Evolutionary conservation across 2,888 invertebrate genomes (phyloP), one percentile per base, ranked within the genome.

Genomic region (Microplitis manilae): DNA sequence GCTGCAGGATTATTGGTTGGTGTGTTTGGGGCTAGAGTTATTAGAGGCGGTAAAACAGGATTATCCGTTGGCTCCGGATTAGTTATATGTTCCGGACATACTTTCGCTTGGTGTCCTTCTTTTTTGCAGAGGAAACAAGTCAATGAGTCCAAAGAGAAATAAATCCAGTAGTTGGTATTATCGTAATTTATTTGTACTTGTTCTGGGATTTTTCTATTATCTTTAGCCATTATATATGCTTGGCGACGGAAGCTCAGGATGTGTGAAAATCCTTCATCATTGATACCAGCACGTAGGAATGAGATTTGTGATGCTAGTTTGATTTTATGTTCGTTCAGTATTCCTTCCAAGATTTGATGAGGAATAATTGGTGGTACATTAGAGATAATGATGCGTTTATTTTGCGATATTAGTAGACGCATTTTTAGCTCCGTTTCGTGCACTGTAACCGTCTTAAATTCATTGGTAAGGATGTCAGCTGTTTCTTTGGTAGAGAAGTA

Each of bases 151-250:
- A 5, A 38, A 20, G 64, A 64, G 20, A 64, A 20, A 20, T 64
- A 64, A 64, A 64, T 64, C 64, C 20, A 38, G 20, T 64, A 64
- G 20, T 64, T 64, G 6, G 64, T 20, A 30, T 64, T 64, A 38
- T 17, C 9, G 65, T 6, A 65, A 7, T 65, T 65, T 1, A 65
- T 65, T 1, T 7, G 30, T 7, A 65, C 30, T 20, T 30, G 65
- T 4, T 65, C 30, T 1, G 65, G 65, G 1, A 65, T 1, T 13
- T 17, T 20, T 17, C 17, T 20, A 30, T 15, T 17, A 30, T 65
- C 65, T 1, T 38, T 9, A 8, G 30, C 20, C 5, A 7, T 9
- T 20, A 65, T 20, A 65, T 20, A 65, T 8, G 13, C 30, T 65
- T 65, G 30, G 15, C 65, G 0, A 20, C 5, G 30, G 13, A 65